A percentile compares a stretch with the other conserved stretches of the same genome.
These are phyloP conservation scores for Leptosomus discolor DNA, from an alignment of 2,113 vertebrate species.

Conservation along the genomic window DNA sequence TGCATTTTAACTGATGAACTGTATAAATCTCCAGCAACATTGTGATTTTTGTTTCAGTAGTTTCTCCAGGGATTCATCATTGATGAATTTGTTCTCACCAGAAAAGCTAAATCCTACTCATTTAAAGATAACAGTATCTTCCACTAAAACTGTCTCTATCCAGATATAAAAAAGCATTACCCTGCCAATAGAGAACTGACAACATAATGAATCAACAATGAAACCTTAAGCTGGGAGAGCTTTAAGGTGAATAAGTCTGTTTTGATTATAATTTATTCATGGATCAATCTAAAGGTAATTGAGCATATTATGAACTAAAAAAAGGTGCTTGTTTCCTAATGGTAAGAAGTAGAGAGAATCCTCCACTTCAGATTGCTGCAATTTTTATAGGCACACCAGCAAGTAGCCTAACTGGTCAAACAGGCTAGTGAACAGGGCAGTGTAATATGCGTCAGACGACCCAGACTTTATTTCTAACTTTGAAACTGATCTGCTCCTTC, in stretches of 20 bases:
- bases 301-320: conserved; percentile 75
- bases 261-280: conserved; percentile 80
- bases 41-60: conserved; percentile 74
- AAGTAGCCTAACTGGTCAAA: background rate
- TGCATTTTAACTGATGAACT: conserved; percentile 71
- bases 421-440: background rate
- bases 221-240: conserved; percentile 78
- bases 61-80: conserved; percentile 76
- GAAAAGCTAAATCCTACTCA: conserved; percentile 78
- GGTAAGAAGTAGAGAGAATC: conserved; percentile 25
- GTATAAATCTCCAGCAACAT: conserved; percentile 68
- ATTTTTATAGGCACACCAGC: conserved; percentile 5
- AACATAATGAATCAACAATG: conserved; percentile 84
- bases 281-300: conserved; percentile 79
- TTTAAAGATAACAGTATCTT: conserved; percentile 78
- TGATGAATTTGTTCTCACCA: conserved; percentile 80
- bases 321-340: conserved; percentile 59
- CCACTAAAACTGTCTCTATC: conserved; percentile 74
- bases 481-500: background rate
- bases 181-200: conserved; percentile 74
- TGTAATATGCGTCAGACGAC: background rate
- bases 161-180: conserved; percentile 78
- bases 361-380: conserved; percentile 30
- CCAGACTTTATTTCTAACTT: background rate
- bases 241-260: conserved; percentile 75